Evolutionary conservation across 2,888 invertebrate genomes (phyloP), one percentile per base, ranked within the genome.

Genomic region (Ochropacha duplaris): DNA sequence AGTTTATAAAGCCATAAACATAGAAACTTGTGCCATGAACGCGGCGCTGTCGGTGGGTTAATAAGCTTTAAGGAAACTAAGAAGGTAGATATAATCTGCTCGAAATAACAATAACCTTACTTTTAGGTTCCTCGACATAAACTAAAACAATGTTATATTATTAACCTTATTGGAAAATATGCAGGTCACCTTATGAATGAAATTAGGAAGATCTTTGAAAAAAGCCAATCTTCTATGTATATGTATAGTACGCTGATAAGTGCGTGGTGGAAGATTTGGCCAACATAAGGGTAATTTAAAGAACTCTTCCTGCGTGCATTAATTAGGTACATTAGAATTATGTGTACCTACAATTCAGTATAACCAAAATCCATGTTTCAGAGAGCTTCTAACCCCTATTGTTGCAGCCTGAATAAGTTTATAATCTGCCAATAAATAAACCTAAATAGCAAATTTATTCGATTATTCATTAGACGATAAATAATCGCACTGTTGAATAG

Each of bases 1-100:
- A 64, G 64, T 61, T 57, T 65, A 58, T 64, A 62, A 64, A 67
- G 67, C 60, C 61, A 55, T 58, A 57, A 54, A 54, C 55, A 54
- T 56, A 57, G 49, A 58, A 58, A 61, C 50, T 60, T 57, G 26
- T 12, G 39, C 57, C 54, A 55, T 54, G 55, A 31, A 31, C 31
- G 31, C 31, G 31, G 31, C 12, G 12, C 36, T 56, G 55, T 54
- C 44, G 57, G 39, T 59, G 50, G 54, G 36, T n/a, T n/a, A 58
- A 59, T 50, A 31, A 51, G 14, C 16, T 51, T 31, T 28, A 51
- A 31, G 28, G 28, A 51, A 51, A 51, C 50, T 22, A 49, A 19
- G 51, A n/a, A n/a, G n/a, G n/a, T n/a, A n/a, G n/a, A n/a, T n/a
- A n/a, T 28, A 28, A 51, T 51, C 26, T 51, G 28, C 28, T 28